Percentiles rank a stretch among this genome's conserved stretches.
phyloP scores from a whole-genome alignment of 2,797 vertebrate genomes.

The Cercopithecus neglectus region DNA sequence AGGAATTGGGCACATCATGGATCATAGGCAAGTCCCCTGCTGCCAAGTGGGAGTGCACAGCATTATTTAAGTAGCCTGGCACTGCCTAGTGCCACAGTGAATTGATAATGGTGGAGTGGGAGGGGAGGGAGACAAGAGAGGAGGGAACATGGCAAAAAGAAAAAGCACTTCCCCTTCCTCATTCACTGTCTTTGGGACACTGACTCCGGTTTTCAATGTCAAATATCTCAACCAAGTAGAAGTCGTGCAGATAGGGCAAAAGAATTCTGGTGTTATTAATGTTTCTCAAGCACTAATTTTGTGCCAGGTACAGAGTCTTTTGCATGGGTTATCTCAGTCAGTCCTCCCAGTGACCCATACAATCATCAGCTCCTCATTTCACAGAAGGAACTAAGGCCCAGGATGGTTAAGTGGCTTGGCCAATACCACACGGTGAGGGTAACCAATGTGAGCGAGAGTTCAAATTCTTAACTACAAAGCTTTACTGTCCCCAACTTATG shows the following conservation, averaged over 20 bases:
- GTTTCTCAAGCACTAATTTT: neutral
- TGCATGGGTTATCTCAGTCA: neutral
- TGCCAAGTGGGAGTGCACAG: no score
- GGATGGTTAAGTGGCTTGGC: neutral
- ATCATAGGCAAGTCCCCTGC: neutral
- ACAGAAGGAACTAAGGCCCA: neutral
- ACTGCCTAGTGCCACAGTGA: neutral
- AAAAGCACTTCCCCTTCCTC: neutral
- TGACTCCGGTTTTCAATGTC: neutral
- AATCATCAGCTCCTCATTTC: neutral
- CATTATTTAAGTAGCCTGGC: neutral
- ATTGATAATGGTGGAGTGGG: neutral
- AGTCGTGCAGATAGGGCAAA: neutral
- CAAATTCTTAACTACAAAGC: neutral
- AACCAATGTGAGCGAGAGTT: neutral
- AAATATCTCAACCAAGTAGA: neutral
- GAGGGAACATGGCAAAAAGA: neutral
- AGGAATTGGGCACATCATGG: fast-evolving
- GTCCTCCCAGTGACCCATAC: neutral
- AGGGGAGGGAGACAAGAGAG: neutral
- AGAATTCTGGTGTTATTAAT: neutral
- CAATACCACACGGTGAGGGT: neutral
- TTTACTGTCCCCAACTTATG: neutral
- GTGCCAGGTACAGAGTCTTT: neutral
- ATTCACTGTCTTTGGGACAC: neutral